phyloP scores from a whole-genome alignment of 2,797 vertebrate species.

The Nyctalus aviator region DNA sequence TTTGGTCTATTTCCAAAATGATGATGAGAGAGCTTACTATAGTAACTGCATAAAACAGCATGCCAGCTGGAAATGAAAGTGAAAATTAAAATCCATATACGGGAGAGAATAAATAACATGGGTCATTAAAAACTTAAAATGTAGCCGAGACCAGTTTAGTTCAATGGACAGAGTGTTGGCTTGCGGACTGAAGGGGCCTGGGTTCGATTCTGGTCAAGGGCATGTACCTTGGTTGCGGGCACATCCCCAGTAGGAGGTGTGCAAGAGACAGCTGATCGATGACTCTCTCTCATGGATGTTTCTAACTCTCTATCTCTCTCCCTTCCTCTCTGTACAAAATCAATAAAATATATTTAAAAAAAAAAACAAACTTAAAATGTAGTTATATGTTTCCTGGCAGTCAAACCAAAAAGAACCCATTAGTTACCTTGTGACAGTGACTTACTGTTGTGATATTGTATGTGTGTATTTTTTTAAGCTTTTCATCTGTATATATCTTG shows the following conservation, averaged over 20 bases:
- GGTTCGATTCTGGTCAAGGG: too few species aligned
- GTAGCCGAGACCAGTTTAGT: not conserved
- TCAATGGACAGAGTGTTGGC: too few species aligned
- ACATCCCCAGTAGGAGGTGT: too few species aligned
- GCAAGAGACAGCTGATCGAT: too few species aligned
- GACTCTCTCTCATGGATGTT: too few species aligned
- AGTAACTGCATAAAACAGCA: not conserved
- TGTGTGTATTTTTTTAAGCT: not conserved
- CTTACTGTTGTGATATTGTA: not conserved
- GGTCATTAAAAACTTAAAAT: constrained; percentile 42
- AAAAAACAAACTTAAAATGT: not conserved
- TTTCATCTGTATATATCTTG: constrained; percentile 21
- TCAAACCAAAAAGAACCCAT: not conserved
- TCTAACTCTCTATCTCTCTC: too few species aligned
- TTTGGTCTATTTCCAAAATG: constrained; percentile 51
- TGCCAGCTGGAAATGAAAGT: constrained; percentile 12
- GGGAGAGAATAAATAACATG: not conserved
- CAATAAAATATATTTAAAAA: too few species aligned
- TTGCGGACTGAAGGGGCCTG: too few species aligned
- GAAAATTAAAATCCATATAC: not conserved
- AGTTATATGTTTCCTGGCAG: not conserved
- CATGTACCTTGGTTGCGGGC: too few species aligned
- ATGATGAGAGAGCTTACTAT: not conserved
- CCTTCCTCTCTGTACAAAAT: too few species aligned
- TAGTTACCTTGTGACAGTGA: constrained; percentile 23